phyloP scores from a whole-genome alignment of 1,140 invertebrate genomes.

The Bombus confusus region DNA sequence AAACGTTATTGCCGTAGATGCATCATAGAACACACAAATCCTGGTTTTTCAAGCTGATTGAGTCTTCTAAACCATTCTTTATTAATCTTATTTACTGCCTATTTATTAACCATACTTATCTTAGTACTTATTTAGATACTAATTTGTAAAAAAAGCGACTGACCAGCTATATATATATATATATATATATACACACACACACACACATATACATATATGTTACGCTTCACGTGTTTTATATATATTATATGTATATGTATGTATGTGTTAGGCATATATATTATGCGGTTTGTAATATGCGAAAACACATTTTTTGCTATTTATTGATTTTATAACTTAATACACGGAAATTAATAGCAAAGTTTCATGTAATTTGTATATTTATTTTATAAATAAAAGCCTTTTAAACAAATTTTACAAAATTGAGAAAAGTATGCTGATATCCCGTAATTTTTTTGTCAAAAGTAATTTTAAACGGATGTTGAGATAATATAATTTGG shows the following conservation, averaged over 20 bases:
- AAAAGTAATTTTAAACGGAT: not conserved
- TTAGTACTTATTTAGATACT: constrained; percentile 39
- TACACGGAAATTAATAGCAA: constrained; percentile 10
- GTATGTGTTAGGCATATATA: not conserved
- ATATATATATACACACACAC: constrained; percentile 16
- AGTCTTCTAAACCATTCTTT: constrained; percentile 24
- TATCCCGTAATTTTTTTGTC: not conserved
- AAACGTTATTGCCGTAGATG: constrained; percentile 95
- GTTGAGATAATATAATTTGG: not conserved
- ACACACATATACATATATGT: constrained; percentile 16
- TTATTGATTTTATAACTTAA: constrained; percentile 67
- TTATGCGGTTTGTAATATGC: constrained; percentile 15
- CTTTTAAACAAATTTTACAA: not conserved
- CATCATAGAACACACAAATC: constrained; percentile 97
- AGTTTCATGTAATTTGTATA: constrained; percentile 38
- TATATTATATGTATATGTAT: not conserved
- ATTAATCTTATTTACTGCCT: constrained; percentile 33
- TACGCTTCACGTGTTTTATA: not conserved
- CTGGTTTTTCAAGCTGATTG: constrained; percentile 87
- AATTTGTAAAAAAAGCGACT: constrained; percentile 60
- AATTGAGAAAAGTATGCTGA: not conserved
- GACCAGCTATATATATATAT: constrained; percentile 27
- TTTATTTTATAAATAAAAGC: constrained; percentile 50
- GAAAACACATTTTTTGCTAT: constrained; percentile 38
- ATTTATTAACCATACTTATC: constrained; percentile 61